phyloP scores from a whole-genome alignment of 2,797 vertebrate genomes.

The Echeneis naucrates region DNA sequence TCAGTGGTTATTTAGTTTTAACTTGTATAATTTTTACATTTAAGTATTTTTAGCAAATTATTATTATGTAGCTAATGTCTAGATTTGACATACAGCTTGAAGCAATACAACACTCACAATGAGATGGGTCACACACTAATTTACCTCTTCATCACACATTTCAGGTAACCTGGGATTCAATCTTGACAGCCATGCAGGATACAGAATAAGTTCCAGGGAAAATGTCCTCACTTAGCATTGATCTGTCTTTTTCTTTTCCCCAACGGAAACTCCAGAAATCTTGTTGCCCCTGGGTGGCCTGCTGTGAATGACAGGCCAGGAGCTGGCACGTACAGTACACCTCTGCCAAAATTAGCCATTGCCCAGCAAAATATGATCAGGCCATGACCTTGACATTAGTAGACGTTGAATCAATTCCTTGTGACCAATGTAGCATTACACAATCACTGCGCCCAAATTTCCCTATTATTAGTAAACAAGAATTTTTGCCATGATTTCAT shows the following conservation, averaged over 20 bases:
- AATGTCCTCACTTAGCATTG: conserved; percentile 27
- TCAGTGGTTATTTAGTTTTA: too few species aligned
- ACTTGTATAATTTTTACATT: too few species aligned
- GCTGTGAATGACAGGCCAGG: conserved; percentile 18
- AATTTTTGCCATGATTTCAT: neutral
- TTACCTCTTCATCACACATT: neutral
- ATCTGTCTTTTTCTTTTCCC: conserved; percentile 25
- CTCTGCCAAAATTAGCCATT: conserved; percentile 15
- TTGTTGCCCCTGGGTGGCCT: conserved; percentile 7
- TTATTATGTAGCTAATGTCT: too few species aligned
- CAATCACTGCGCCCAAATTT: neutral
- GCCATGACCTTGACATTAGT: conserved; percentile 18
- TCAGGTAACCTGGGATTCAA: neutral
- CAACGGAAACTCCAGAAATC: conserved; percentile 18
- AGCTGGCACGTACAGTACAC: conserved; percentile 23
- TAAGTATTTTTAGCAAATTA: too few species aligned
- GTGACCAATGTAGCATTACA: neutral
- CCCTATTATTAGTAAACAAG: neutral
- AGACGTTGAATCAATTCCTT: conserved; percentile 9
- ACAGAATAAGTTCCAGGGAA: conserved; percentile 27
- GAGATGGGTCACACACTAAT: neutral
- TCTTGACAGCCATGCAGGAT: conserved; percentile 27
- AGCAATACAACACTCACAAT: neutral
- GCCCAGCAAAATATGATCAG: neutral
- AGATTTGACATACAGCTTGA: neutral